Base-by-base conservation (phyloP, 2,113 vertebrate genomes). In the Coptodon rendalli region DNA sequence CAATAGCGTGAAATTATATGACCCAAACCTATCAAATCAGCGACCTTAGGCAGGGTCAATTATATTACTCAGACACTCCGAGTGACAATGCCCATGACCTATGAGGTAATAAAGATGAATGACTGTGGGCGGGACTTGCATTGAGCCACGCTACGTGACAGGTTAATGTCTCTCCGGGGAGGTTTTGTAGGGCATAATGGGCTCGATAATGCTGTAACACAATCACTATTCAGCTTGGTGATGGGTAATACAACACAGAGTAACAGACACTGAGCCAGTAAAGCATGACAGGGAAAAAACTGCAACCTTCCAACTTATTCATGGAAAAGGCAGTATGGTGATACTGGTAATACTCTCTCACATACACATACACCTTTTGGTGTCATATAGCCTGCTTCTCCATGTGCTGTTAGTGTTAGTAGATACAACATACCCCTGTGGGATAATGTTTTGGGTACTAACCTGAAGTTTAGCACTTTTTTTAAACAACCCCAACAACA, bases 41-140 rank as follows among this genome's bases (percentile, higher is more conserved):
- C 3, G 22, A 89, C 81, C 71, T 71, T 14, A 81, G 50, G n/a
- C 80, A 54, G 78, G 84, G 85, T 90, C 89, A 92, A 71, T 87
- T 71, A 85, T 84, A 91, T 88, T 80, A 86, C 80, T 22, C 19
- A 50, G 40, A 80, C 61, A 3, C 38, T 82, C 83, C 50, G 89
- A 89, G 52, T 91, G 88, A 93, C 89, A 84, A 86, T 91, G 85
- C 84, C 91, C 89, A 76, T 89, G 86, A 91, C 85, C 90, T 76
- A 81, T 86, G 83, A 85, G 29, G 82, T 87, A 89, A 94, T 73
- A 73, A 91, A 89, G 91, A 92, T 91, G 68, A 92, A 93, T 86
- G 78, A 24, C 24, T 83, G 56, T 89, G 87, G 91, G 91, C 4
- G 59, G 85, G 45, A 48, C 82, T 76, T 86, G 54, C 34, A 43